phyloP scores from a whole-genome alignment of 2,797 vertebrate genomes.

The Parotocinclus haroldoi region DNA sequence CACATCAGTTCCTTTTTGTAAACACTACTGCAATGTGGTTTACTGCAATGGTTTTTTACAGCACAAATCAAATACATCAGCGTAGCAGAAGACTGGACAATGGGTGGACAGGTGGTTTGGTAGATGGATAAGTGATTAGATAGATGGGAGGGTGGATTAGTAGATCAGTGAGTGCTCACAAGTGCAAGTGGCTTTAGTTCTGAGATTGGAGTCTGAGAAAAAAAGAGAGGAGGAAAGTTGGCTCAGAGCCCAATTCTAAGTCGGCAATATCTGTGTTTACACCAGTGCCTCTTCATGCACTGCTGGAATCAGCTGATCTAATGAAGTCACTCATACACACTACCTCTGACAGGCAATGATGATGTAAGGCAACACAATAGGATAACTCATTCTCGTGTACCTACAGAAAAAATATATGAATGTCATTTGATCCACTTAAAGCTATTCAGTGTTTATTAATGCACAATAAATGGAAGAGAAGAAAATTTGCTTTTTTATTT shows the following conservation, averaged over 20 bases:
- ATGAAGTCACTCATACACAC: constrained; percentile 39
- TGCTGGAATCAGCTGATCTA: constrained; percentile 19
- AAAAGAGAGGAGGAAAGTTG: background rate
- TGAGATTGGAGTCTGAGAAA: constrained; percentile 9
- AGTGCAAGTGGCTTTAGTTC: constrained; percentile 38
- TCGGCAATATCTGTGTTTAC: constrained; percentile 79
- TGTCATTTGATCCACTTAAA: background rate
- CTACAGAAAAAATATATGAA: background rate
- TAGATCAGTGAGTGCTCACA: constrained; percentile 38
- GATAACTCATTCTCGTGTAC: constrained; percentile 21
- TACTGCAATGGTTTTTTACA: too few relatives aligned
- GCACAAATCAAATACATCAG: too few relatives aligned
- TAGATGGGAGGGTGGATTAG: constrained; percentile 31
- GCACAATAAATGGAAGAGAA: background rate
- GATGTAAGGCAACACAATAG: constrained; percentile 20
- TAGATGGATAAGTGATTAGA: constrained; percentile 4
- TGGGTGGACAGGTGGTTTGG: background rate
- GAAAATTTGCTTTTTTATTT: background rate
- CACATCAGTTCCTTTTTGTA: too few relatives aligned
- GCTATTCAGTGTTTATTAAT: constrained; percentile 1
- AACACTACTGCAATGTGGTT: too few relatives aligned
- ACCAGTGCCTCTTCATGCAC: constrained; percentile 29
- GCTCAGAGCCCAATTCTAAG: constrained; percentile 63
- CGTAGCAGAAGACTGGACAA: background rate
- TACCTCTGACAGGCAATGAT: constrained; percentile 27